A percentile compares a stretch with the other conserved stretches of the same genome.
phyloP scores from a whole-genome alignment of 2,797 vertebrate species.

The Heliangelus exortis region DNA sequence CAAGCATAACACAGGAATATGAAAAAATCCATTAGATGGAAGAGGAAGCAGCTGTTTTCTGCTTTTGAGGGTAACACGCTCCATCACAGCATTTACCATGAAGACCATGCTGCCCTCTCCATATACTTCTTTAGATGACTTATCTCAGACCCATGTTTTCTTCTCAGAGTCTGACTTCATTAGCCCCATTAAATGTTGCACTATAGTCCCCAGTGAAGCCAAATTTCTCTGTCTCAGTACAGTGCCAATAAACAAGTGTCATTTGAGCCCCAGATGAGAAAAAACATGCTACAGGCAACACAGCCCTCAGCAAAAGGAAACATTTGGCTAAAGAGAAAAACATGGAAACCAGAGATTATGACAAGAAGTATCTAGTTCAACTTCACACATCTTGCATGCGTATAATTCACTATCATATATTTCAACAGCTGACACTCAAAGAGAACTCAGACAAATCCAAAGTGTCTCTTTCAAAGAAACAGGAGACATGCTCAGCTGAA shows the following conservation, averaged over 20 bases:
- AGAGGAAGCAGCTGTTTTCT: neutral
- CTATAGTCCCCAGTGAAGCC: neutral
- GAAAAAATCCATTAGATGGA: neutral
- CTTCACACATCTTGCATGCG: neutral
- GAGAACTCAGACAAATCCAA: neutral
- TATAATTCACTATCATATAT: neutral
- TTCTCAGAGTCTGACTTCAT: neutral
- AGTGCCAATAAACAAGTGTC: neutral
- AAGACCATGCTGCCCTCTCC: neutral
- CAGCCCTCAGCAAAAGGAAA: neutral
- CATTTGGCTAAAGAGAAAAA: neutral
- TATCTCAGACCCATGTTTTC: neutral
- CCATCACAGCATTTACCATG: neutral
- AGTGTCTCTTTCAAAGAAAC: neutral
- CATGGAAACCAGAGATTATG: neutral
- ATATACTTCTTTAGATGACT: neutral
- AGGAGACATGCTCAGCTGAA: neutral
- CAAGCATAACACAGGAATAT: neutral
- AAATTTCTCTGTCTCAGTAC: neutral
- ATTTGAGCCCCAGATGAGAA: neutral
- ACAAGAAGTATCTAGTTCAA: neutral
- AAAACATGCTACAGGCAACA: neutral
- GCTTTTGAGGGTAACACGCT: neutral
- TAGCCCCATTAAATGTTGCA: neutral
- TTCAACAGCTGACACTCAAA: neutral